A percentile compares a stretch with the other conserved stretches of the same genome.
Conservation (phyloP, 2,888 invertebrate species). For the Patella pellucida region DNA sequence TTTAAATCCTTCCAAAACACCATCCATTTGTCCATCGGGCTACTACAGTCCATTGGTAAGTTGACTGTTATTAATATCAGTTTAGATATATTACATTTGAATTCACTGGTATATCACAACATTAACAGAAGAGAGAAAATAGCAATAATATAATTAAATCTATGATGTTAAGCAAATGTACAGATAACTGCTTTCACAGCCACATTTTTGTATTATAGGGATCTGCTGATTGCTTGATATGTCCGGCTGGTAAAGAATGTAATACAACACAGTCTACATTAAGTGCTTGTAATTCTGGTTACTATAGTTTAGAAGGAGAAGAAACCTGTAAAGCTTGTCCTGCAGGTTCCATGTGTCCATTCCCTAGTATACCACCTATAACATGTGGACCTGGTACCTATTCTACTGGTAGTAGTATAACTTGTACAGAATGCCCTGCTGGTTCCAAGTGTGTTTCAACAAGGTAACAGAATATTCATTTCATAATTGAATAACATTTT, state of each 20-base stretch:
- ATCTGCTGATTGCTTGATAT: constrained; percentile 41
- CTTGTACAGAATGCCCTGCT: constrained; percentile 58
- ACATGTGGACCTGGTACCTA: constrained; percentile 55
- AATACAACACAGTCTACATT: constrained; percentile 36
- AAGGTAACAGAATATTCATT: constrained; percentile 23
- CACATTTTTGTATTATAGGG: constrained; percentile 24
- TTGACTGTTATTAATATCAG: background rate
- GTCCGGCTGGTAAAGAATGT: constrained; percentile 59
- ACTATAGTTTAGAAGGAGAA: constrained; percentile 57
- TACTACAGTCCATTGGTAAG: constrained; percentile 58
- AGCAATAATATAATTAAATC: no score
- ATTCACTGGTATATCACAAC: background rate
- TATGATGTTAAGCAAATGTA: no score
- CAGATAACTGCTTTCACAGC: no score
- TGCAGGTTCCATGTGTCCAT: constrained; percentile 54
- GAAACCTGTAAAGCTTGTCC: constrained; percentile 57
- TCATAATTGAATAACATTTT: no score
- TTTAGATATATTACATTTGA: background rate
- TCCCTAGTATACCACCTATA: constrained; percentile 44
- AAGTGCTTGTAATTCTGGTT: constrained; percentile 49
- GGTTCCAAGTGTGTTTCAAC: constrained; percentile 54
- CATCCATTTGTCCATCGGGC: constrained; percentile 53
- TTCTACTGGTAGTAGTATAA: constrained; percentile 48
- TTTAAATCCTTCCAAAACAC: constrained; percentile 50
- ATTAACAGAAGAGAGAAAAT: no score